A percentile compares a stretch with the other conserved stretches of the same genome.
Conservation (phyloP, 1,140 invertebrate genomes). For the Laupala kohalensis region DNA sequence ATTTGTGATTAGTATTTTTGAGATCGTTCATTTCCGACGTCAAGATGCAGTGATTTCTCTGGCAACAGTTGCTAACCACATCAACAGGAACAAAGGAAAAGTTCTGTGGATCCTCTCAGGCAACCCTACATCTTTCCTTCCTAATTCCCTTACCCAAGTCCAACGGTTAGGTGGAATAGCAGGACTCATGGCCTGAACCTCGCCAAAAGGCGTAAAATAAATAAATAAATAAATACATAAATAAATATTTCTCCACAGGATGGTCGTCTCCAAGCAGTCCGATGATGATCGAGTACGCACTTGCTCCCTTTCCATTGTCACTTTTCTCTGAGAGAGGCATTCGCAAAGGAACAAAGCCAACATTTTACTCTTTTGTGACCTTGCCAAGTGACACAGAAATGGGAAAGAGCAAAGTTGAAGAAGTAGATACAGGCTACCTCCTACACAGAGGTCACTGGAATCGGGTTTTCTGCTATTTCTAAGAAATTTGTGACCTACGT, state of each 20-base stretch:
- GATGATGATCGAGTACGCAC: not conserved
- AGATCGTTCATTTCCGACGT: not conserved
- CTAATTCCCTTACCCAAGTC: too few relatives aligned
- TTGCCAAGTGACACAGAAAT: slow-evolving; percentile 1
- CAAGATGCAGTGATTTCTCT: not conserved
- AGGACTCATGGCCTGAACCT: too few relatives aligned
- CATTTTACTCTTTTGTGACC: not conserved
- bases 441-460: too few relatives aligned
- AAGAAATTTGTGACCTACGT: too few relatives aligned
- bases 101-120: too few relatives aligned
- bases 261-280: not conserved
- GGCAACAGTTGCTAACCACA: slow-evolving; percentile 1
- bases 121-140: not conserved
- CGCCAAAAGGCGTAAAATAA: too few relatives aligned
- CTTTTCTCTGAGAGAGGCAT: not conserved
- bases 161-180: too few relatives aligned
- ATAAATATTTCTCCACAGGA: too few relatives aligned
- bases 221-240: too few relatives aligned
- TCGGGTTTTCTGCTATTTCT: too few relatives aligned
- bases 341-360: not conserved
- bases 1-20: not conserved
- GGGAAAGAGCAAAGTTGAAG: not conserved
- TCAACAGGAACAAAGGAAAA: not conserved
- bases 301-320: slow-evolving; percentile 1
- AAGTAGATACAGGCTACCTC: not conserved